Percentiles rank a stretch among this genome's conserved stretches.
Evolutionary conservation across 2,888 invertebrate species (phyloP).

Genomic region (Celastrina argiolus): DNA sequence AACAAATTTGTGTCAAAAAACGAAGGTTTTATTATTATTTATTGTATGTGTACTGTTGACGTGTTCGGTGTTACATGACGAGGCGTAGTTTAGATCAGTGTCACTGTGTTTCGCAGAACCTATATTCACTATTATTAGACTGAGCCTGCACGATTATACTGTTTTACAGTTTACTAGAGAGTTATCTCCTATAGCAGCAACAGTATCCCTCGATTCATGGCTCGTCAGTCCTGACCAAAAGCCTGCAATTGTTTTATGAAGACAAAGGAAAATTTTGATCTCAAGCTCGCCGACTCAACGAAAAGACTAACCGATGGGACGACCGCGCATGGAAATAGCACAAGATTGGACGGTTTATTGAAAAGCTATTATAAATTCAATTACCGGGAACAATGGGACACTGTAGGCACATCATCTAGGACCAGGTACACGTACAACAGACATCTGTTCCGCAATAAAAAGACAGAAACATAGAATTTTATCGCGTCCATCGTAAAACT

Average conservation of each 20-base stretch:
- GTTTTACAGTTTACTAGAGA: too few species aligned
- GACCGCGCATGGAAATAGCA: neutral
- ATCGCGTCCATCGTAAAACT: slow-evolving; percentile 74
- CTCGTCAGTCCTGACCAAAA: neutral
- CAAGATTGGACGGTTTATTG: neutral
- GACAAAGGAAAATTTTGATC: neutral
- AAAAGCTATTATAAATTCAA: neutral
- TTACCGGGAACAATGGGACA: neutral
- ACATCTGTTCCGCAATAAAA: slow-evolving; percentile 70
- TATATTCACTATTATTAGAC: too few species aligned
- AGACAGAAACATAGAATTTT: slow-evolving; percentile 69
- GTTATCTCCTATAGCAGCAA: too few species aligned
- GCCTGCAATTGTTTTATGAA: neutral
- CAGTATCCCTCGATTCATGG: too few species aligned
- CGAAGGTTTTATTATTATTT: too few species aligned
- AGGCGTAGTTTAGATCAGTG: too few species aligned
- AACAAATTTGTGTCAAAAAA: too few species aligned
- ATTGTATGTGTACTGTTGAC: too few species aligned
- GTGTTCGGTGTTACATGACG: too few species aligned
- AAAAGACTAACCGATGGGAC: neutral
- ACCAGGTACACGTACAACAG: slow-evolving; percentile 31
- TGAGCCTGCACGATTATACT: too few species aligned
- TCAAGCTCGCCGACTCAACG: neutral
- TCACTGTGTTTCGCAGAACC: too few species aligned
- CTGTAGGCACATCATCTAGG: neutral